Percentiles rank a stretch among this genome's conserved stretches.
Conservation (phyloP, 2,113 vertebrate species). For the Scophthalmus maximus region DNA sequence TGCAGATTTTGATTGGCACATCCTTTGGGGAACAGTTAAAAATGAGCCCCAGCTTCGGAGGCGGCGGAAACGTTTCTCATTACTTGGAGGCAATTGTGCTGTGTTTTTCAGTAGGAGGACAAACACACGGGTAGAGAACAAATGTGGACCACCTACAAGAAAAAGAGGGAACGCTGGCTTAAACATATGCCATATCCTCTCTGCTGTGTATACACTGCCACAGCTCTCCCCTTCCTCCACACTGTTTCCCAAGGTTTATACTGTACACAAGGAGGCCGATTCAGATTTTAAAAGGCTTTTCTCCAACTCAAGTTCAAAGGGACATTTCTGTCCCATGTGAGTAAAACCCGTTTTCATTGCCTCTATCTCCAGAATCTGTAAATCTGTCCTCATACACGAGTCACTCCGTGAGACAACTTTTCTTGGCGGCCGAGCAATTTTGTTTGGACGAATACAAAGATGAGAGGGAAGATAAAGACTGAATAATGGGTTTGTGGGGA, state of each 20-base stretch:
- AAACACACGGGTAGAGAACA: slow-evolving; percentile 60
- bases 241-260: slow-evolving; percentile 40
- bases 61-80: slow-evolving; percentile 58
- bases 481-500: slow-evolving; percentile 22
- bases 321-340: slow-evolving; percentile 55
- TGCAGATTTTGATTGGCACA: slow-evolving; percentile 58
- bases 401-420: slow-evolving; percentile 24
- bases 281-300: slow-evolving; percentile 49
- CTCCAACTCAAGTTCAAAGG: slow-evolving; percentile 61
- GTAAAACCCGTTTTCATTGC: slow-evolving; percentile 29
- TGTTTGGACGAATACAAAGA: slow-evolving; percentile 54
- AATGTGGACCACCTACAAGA: slow-evolving; percentile 66
- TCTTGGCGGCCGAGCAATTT: slow-evolving; percentile 41
- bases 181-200: slow-evolving; percentile 61
- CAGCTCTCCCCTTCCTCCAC: slow-evolving; percentile 10
- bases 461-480: slow-evolving; percentile 42
- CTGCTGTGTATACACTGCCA: slow-evolving; percentile 38
- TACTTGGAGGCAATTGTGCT: slow-evolving; percentile 50
- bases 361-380: slow-evolving; percentile 54
- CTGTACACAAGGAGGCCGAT: slow-evolving; percentile 34
- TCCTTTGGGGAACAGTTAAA: slow-evolving; percentile 51
- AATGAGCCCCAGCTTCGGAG: slow-evolving; percentile 54
- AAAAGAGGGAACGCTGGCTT: slow-evolving; percentile 49
- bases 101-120: slow-evolving; percentile 59
- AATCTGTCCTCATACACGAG: slow-evolving; percentile 52